These are phyloP conservation scores for Machimus atricapillus DNA, from an alignment of 2,888 invertebrate species.

Conservation along the genomic window DNA sequence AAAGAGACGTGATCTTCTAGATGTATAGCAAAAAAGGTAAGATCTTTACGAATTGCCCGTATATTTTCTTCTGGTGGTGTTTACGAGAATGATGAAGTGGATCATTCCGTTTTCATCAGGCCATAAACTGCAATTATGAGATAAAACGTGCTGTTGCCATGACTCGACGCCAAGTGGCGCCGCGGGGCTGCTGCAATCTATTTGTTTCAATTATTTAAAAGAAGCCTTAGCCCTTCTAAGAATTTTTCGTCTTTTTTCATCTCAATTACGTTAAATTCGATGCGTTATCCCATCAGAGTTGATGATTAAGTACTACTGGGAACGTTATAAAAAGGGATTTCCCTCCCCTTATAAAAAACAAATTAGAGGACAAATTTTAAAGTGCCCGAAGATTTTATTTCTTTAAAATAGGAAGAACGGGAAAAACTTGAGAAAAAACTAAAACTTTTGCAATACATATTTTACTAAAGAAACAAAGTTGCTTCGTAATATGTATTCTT, in stretches of 20 bases:
- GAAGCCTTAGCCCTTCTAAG: neutral
- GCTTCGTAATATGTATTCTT: neutral
- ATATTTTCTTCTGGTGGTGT: neutral
- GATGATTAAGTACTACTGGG: neutral
- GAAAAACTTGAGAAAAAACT: neutral
- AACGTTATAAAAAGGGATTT: neutral
- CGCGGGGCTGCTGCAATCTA: neutral
- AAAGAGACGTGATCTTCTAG: neutral
- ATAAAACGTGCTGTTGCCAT: neutral
- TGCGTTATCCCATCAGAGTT: neutral
- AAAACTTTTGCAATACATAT: neutral
- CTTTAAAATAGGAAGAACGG: neutral
- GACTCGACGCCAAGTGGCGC: neutral
- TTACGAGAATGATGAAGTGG: neutral
- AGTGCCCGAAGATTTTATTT: neutral
- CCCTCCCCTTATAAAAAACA: neutral
- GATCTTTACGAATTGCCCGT: neutral
- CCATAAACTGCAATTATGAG: neutral
- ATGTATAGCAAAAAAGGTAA: neutral
- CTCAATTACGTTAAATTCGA: neutral
- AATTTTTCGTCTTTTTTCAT: neutral
- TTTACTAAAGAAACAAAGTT: neutral
- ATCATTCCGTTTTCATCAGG: neutral
- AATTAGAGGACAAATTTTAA: neutral
- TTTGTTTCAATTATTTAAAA: neutral